Evolutionary conservation across 2,888 invertebrate genomes (phyloP).

Genomic region (Coelopa pilipes): DNA sequence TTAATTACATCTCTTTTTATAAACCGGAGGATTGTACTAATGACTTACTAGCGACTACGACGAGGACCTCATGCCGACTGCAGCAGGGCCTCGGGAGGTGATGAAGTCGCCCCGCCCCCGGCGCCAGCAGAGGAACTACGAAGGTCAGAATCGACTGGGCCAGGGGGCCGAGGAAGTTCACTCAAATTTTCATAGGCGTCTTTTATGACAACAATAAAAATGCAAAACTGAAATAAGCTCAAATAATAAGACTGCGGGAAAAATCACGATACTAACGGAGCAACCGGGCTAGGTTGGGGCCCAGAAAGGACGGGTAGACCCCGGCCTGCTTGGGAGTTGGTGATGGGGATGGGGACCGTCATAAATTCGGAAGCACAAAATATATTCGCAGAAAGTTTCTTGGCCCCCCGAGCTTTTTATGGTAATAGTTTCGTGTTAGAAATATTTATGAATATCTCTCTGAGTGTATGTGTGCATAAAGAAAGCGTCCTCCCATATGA

Average conservation of each 20-base stretch:
- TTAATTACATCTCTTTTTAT: too few relatives aligned
- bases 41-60: too few relatives aligned
- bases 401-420: constrained; percentile 43
- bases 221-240: constrained; percentile 49
- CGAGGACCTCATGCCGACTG: too few relatives aligned
- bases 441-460: constrained; percentile 46
- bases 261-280: constrained; percentile 25
- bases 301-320: too few relatives aligned
- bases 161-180: constrained; percentile 45
- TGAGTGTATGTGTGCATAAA: background rate
- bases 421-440: constrained; percentile 62
- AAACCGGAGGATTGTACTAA: too few relatives aligned
- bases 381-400: background rate
- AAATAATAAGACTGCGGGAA: background rate
- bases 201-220: constrained; percentile 63
- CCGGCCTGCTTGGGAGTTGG: too few relatives aligned
- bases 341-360: background rate
- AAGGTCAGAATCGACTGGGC: too few relatives aligned
- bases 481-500: background rate
- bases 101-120: too few relatives aligned
- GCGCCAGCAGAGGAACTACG: too few relatives aligned
- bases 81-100: too few relatives aligned
- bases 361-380: background rate
- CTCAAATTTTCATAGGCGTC: constrained; percentile 63
- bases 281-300: background rate